These are phyloP conservation scores for Cyclargus thomasi DNA, from an alignment of 1,140 invertebrate genomes.

Conservation along the genomic window DNA sequence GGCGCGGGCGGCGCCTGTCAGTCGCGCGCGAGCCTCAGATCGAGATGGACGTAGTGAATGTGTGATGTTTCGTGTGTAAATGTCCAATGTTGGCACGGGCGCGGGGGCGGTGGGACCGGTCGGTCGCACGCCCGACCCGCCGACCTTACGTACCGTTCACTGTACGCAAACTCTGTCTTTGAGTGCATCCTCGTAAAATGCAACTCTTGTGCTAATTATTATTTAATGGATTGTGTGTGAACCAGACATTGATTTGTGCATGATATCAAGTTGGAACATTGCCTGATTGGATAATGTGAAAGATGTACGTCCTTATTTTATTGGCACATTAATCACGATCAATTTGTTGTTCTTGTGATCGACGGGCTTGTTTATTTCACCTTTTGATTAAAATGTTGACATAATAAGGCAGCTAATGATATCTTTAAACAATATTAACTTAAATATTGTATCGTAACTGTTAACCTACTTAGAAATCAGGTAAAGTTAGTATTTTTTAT, in stretches of 20 bases:
- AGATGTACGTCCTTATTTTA: constrained; percentile 31
- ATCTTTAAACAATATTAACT: neutral
- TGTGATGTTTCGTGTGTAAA: constrained; percentile 37
- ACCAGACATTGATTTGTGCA: constrained; percentile 24
- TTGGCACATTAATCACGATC: constrained; percentile 13
- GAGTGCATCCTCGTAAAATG: constrained; percentile 48
- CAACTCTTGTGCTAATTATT: constrained; percentile 31
- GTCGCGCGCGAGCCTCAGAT: constrained; percentile 35
- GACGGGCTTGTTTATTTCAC: constrained; percentile 1
- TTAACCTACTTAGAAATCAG: neutral
- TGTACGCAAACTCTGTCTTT: constrained; percentile 50
- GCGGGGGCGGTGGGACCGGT: constrained; percentile 62
- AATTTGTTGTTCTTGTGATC: neutral
- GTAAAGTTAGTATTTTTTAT: no score
- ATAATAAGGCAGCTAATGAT: constrained; percentile 24
- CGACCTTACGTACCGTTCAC: constrained; percentile 69
- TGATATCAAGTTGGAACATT: constrained; percentile 20
- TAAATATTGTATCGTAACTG: neutral
- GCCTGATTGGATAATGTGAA: constrained; percentile 29
- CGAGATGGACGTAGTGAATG: constrained; percentile 30
- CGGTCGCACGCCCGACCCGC: constrained; percentile 54
- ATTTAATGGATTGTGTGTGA: constrained; percentile 29
- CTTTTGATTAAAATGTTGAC: constrained; percentile 4
- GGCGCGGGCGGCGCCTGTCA: constrained; percentile 37
- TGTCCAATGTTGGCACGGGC: constrained; percentile 47